These are phyloP conservation scores for Ceratina calcarata DNA, from an alignment of 1,140 invertebrate genomes.

Conservation along the genomic window DNA sequence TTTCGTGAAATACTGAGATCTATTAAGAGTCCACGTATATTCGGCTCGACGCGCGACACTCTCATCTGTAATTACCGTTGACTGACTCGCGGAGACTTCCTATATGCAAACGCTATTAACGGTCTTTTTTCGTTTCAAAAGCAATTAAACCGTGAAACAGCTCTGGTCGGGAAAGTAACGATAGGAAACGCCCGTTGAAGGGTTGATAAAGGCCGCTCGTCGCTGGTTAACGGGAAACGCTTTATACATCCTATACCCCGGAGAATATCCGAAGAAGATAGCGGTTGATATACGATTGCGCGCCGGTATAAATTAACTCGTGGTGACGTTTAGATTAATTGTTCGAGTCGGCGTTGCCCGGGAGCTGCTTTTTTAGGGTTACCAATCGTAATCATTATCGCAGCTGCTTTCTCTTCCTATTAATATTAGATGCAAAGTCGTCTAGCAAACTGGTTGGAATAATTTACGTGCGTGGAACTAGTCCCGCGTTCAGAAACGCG, in stretches of 20 bases:
- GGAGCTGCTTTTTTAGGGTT: slow-evolving; percentile 34
- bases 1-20: not conserved
- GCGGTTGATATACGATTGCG: slow-evolving; percentile 63
- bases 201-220: slow-evolving; percentile 70
- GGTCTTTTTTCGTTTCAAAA: slow-evolving; percentile 50
- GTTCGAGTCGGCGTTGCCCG: slow-evolving; percentile 62
- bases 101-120: slow-evolving; percentile 22
- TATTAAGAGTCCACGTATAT: not conserved
- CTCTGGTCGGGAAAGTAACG: slow-evolving; percentile 46
- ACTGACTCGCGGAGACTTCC: not conserved
- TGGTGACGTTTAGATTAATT: slow-evolving; percentile 77
- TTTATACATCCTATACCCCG: slow-evolving; percentile 61
- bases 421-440: slow-evolving; percentile 18
- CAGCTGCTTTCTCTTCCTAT: slow-evolving; percentile 53
- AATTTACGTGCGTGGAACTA: slow-evolving; percentile 28
- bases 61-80: not conserved
- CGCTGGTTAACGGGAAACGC: slow-evolving; percentile 63
- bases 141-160: slow-evolving; percentile 64
- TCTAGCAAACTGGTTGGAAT: not conserved
- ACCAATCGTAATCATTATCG: slow-evolving; percentile 63
- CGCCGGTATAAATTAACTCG: slow-evolving; percentile 75
- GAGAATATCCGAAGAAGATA: slow-evolving; percentile 71
- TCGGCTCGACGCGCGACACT: not conserved
- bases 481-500: not conserved
- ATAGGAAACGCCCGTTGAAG: slow-evolving; percentile 70